Evolutionary conservation across 1,140 invertebrate genomes (phyloP).

Genomic region (Apis laboriosa): DNA sequence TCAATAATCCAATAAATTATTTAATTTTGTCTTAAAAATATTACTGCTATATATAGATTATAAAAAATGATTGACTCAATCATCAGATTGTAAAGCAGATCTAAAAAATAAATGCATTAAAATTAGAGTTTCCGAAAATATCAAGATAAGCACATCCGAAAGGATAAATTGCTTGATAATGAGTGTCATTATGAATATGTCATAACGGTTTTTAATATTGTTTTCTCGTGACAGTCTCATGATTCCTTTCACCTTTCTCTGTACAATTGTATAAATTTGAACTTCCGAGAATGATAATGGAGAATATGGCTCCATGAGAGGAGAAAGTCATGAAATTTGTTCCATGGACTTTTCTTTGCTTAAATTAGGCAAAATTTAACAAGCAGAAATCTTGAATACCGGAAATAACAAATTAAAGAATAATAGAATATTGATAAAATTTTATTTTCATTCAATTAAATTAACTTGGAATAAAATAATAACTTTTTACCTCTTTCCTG

Average conservation of each 20-base stretch:
- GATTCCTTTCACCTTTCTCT: constrained; percentile 54
- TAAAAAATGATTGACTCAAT: too few species aligned
- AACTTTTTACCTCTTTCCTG: not conserved
- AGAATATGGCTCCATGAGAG: not conserved
- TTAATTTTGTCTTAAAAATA: too few species aligned
- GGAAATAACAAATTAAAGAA: not conserved
- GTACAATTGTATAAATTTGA: constrained; percentile 35
- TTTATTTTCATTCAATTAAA: not conserved
- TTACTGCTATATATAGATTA: too few species aligned
- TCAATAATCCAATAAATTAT: too few species aligned
- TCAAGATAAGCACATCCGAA: not conserved
- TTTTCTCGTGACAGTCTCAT: not conserved
- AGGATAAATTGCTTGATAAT: not conserved
- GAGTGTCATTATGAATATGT: not conserved
- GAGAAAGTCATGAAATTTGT: constrained; percentile 49
- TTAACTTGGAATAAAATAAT: too few species aligned
- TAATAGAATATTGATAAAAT: not conserved
- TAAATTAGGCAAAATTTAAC: constrained; percentile 5
- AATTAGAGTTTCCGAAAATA: not conserved
- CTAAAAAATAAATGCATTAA: too few species aligned
- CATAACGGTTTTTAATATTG: constrained; percentile 10
- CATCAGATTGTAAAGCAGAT: too few species aligned
- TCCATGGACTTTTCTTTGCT: not conserved
- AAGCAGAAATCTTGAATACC: not conserved
- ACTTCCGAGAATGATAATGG: constrained; percentile 39